A percentile compares a stretch with the other conserved stretches of the same genome.
phyloP scores from a whole-genome alignment of 1,140 invertebrate species.

The Adelges cooleyi region DNA sequence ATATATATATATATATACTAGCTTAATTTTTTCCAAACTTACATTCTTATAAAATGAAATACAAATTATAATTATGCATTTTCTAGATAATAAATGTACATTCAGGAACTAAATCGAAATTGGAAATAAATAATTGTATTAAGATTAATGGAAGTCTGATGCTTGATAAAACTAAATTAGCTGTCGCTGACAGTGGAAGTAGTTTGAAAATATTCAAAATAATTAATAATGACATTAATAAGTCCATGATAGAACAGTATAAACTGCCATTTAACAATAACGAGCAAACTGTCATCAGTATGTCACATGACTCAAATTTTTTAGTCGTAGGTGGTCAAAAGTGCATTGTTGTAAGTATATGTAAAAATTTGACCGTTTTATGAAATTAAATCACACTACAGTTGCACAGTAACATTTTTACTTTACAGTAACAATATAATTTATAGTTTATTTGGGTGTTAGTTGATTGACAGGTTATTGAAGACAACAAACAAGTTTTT shows the following conservation, averaged over 20 bases:
- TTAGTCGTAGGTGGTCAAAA: conserved; percentile 8
- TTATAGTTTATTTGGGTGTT: background rate
- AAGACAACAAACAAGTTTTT: background rate
- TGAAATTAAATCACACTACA: too few species aligned
- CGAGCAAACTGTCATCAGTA: background rate
- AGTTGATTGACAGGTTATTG: background rate
- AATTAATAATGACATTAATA: background rate
- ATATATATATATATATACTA: background rate
- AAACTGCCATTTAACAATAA: background rate
- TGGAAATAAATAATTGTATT: background rate
- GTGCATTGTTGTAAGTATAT: conserved; percentile 5
- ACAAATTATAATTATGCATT: background rate
- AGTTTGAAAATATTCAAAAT: background rate
- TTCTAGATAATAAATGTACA: background rate
- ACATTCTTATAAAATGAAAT: background rate
- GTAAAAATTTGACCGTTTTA: too few species aligned
- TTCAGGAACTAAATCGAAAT: background rate
- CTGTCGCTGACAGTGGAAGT: background rate
- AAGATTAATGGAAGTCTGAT: conserved; percentile 6
- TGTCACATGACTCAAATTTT: background rate
- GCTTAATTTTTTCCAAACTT: background rate
- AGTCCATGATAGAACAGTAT: background rate
- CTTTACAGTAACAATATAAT: background rate
- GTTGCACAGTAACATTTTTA: background rate
- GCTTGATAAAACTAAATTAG: background rate